Evolutionary conservation across 1,140 invertebrate genomes (phyloP).

Genomic region (Drosophila leontia): DNA sequence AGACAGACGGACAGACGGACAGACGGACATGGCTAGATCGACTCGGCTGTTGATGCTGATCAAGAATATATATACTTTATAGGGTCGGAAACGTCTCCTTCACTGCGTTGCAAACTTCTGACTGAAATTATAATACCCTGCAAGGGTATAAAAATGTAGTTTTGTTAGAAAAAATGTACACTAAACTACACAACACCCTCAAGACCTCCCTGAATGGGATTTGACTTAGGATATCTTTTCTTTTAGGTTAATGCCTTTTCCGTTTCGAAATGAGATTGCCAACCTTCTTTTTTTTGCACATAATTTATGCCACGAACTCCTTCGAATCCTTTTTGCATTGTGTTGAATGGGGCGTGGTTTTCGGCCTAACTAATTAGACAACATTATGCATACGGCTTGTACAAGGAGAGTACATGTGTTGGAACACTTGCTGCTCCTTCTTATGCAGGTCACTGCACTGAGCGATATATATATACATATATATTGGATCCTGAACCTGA

Average conservation of each 20-base stretch:
- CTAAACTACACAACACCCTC: too few relatives aligned
- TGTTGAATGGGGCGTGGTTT: conserved; percentile 14
- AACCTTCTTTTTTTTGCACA: conserved; percentile 3
- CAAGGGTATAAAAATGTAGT: too few relatives aligned
- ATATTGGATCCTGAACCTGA: conserved; percentile 16
- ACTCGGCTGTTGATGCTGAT: too few relatives aligned
- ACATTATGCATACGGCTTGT: conserved; percentile 31
- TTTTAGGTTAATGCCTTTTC: conserved; percentile 8
- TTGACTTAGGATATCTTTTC: too few relatives aligned
- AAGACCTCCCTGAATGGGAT: too few relatives aligned
- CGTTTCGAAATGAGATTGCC: not conserved
- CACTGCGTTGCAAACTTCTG: too few relatives aligned
- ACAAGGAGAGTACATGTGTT: conserved; percentile 2
- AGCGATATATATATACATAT: not conserved
- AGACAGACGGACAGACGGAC: too few relatives aligned
- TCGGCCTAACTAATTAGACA: conserved; percentile 44
- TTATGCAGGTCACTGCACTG: conserved; percentile 40
- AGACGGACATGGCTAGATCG: too few relatives aligned
- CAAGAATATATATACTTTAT: too few relatives aligned
- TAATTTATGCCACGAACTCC: conserved; percentile 8
- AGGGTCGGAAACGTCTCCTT: too few relatives aligned
- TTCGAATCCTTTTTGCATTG: not conserved
- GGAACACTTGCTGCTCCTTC: conserved; percentile 28
- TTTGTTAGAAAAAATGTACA: too few relatives aligned
- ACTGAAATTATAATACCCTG: too few relatives aligned